Evolutionary conservation across 1,140 invertebrate species (phyloP), one percentile per base, ranked within the genome.

Genomic region (Mercenaria mercenaria): DNA sequence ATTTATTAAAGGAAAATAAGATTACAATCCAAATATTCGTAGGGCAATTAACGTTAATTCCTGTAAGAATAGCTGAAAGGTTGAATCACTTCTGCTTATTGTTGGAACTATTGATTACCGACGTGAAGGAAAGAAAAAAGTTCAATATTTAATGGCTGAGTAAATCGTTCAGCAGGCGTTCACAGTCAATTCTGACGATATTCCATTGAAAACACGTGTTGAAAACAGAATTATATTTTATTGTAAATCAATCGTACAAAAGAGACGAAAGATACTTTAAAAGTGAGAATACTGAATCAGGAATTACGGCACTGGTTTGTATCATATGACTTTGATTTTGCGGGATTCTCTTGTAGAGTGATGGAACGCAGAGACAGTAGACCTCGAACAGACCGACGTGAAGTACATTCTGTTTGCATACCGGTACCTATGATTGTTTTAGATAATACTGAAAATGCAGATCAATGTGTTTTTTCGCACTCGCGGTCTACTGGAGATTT

Each of bases 361-460:
- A 85, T 85, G 83, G 83, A 85, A 29, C 64, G 47, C 13, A n/a
- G 83, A 11, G 83, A 74, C 15, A 76, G 41, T 29, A 72, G 76
- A 32, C 29, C 64, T 2, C 64, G 67, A 0, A 11, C 64, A 76
- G 83, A 85, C 50, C 74, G 64, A 56, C 83, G 83, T 52, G 83
- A 85, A 52, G 32, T 85, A n/a, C 83, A 59, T 72, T 85, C 83
- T 37, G 43, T 85, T 29, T 85, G 64, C 61, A 43, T 88, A 11
- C 76, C 86, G 10, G 86, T 88, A 1, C 86, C 86, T n/a, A 88
- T 77, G 13, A 88, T 88, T 64, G 47, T 88, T 11, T 67, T 88
- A 29, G 81, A 88, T 67, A 34, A 74, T 23, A 43, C 86, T 10
- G 76, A 69, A 26, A 81, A 88, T 29, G 23, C 20, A 0, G 77